Base-by-base conservation (phyloP, 2,113 vertebrate species). In the Poeciliopsis turrubarensis region DNA sequence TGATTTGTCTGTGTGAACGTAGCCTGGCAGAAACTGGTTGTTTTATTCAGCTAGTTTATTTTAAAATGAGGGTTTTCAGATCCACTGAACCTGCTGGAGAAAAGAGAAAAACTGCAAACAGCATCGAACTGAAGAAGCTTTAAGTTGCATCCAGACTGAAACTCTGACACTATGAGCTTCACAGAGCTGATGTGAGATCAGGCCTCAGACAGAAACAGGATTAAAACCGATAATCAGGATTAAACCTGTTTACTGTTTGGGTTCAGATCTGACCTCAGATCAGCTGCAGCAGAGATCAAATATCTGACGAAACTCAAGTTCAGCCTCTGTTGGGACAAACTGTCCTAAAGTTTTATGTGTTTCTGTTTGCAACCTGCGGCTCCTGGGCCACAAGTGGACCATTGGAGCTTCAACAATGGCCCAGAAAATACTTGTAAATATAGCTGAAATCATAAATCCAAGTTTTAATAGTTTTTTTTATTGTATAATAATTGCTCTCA, bases 191-290 rank as follows among this genome's bases (percentile, higher is more conserved):
- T 68, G 7, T 66, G 51, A 62, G 57, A 54, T 83, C 78, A 81
- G 15, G 63, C 44, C 19, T 65, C 44, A 81, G 62, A 77, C 86
- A 82, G 1, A 79, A 85, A 82, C 86, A 87, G 78, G 68, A 67
- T 82, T 72, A 79, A 57, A 69, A 65, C 60, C 6, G 78, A 80
- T 86, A 63, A 65, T 0, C n/a, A 30, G 76, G 77, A 78, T 75
- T 83, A 80, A 68, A 75, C 0, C 57, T 72, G 72, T 81, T 71
- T 69, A 41, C 12, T 68, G 65, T 79, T 63, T 47, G 32, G 25
- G 4, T 8, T 62, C 34, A 37, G 22, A 72, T 72, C 61, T 69
- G 27, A 73, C 44, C 34, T 77, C 17, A 68, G 67, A 80, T 77
- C 51, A 72, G 72, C 57, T 41, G 60, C 37, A 15, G 32, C 34